Percentiles rank a stretch among this genome's conserved stretches.
phyloP scores from a whole-genome alignment of 2,888 invertebrate species.

The Drosophila testacea region DNA sequence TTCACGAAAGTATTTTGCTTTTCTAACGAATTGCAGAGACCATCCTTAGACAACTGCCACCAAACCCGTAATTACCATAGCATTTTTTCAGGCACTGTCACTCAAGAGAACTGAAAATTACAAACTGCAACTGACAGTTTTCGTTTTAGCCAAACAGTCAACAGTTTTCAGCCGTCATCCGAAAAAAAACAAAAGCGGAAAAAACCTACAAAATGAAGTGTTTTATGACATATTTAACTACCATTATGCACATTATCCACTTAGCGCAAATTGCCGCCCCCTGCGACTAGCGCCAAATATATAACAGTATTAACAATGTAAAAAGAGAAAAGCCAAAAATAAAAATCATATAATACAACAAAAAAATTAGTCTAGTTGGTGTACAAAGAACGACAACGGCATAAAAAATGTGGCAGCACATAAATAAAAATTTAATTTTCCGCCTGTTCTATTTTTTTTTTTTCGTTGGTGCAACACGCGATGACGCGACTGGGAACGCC shows the following conservation, averaged over 20 bases:
- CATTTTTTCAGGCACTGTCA: constrained; percentile 64
- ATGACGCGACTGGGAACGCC: constrained; percentile 64
- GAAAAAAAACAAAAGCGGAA: constrained; percentile 7
- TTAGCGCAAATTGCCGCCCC: constrained; percentile 79
- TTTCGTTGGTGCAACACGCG: constrained; percentile 53
- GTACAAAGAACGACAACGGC: constrained; percentile 55
- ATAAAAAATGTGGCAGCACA: constrained; percentile 75
- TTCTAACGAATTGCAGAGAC: constrained; percentile 36
- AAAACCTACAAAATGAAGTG: constrained; percentile 68
- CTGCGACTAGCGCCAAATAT: constrained; percentile 68
- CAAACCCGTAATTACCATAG: constrained; percentile 54
- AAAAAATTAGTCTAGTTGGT: constrained; percentile 58
- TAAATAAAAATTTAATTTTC: constrained; percentile 79
- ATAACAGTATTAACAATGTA: constrained; percentile 59
- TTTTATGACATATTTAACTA: constrained; percentile 81
- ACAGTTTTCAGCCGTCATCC: constrained; percentile 25
- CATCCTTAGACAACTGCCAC: constrained; percentile 15
- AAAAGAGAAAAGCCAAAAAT: constrained; percentile 36
- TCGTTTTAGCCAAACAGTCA: constrained; percentile 44
- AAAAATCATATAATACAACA: constrained; percentile 28
- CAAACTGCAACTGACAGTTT: constrained; percentile 67
- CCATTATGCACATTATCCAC: constrained; percentile 80
- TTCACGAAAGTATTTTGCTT: constrained; percentile 26
- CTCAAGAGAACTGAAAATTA: constrained; percentile 52
- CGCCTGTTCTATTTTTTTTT: constrained; percentile 30